A percentile compares a stretch with the other conserved stretches of the same genome.
phyloP scores from a whole-genome alignment of 2,797 vertebrate species.

The Picus viridis region DNA sequence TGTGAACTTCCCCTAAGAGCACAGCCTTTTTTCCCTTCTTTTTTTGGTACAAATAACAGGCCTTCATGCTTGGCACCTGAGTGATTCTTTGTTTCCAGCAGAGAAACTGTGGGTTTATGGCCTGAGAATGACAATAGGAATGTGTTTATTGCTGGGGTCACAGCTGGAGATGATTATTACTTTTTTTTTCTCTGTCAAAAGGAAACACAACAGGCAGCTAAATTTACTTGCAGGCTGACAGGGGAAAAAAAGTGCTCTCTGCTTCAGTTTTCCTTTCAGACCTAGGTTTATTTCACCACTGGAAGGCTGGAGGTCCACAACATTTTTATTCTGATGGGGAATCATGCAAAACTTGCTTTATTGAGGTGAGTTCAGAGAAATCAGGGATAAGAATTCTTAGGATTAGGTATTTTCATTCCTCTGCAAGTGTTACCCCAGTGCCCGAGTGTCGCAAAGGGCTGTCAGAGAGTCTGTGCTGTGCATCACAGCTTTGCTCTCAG shows the following conservation, averaged over 20 bases:
- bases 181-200: constrained; percentile 34
- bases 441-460: accelerated
- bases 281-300: neutral
- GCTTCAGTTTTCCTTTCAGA: neutral
- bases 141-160: constrained; percentile 44
- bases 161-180: constrained; percentile 62
- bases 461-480: neutral
- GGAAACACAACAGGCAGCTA: constrained; percentile 43
- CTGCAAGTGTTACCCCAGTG: neutral
- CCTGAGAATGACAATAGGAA: constrained; percentile 51
- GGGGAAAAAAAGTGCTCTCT: neutral
- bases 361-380: neutral
- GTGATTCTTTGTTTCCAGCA: constrained; percentile 33
- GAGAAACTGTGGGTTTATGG: constrained; percentile 31
- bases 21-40: neutral
- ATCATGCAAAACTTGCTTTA: neutral
- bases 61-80: constrained; percentile 37
- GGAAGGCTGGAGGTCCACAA: neutral
- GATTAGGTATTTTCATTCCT: neutral
- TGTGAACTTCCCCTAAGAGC: constrained; percentile 7
- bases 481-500: neutral
- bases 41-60: constrained; percentile 16
- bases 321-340: neutral
- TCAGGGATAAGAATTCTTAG: neutral
- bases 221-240: neutral